Evolutionary conservation across 2,797 vertebrate genomes (phyloP).

Genomic region (Falco biarmicus): DNA sequence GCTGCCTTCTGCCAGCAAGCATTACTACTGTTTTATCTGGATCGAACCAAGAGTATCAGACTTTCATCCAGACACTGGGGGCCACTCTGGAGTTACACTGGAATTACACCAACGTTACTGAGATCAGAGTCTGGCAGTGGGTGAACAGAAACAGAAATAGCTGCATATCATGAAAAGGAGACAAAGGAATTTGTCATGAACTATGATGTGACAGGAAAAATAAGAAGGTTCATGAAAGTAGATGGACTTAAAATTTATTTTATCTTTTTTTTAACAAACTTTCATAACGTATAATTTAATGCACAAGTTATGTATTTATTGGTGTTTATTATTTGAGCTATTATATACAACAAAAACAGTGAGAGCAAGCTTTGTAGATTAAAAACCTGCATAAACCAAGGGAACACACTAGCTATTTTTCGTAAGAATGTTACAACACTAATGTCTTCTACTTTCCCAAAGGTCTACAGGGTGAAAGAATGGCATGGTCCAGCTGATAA

Average conservation of each 20-base stretch:
- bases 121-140: slow-evolving; percentile 63
- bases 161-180: slow-evolving; percentile 25
- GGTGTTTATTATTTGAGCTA: neutral
- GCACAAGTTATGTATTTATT: neutral
- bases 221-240: neutral
- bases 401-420: neutral
- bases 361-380: neutral
- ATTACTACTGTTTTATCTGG: slow-evolving; percentile 67
- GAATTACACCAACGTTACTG: slow-evolving; percentile 42
- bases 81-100: slow-evolving; percentile 59
- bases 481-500: neutral
- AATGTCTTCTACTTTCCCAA: neutral
- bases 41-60: neutral
- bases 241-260: neutral
- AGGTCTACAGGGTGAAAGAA: slow-evolving; percentile 1
- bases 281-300: neutral
- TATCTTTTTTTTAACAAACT: neutral
- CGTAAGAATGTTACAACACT: neutral
- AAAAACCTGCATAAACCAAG: neutral
- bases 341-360: neutral
- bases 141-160: slow-evolving; percentile 45
- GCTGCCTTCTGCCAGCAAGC: slow-evolving; percentile 51
- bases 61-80: slow-evolving; percentile 55
- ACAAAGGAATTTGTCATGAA: slow-evolving; percentile 33
- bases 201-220: neutral